Base-by-base conservation (phyloP, 2,113 vertebrate genomes). In the Channa maculata region DNA sequence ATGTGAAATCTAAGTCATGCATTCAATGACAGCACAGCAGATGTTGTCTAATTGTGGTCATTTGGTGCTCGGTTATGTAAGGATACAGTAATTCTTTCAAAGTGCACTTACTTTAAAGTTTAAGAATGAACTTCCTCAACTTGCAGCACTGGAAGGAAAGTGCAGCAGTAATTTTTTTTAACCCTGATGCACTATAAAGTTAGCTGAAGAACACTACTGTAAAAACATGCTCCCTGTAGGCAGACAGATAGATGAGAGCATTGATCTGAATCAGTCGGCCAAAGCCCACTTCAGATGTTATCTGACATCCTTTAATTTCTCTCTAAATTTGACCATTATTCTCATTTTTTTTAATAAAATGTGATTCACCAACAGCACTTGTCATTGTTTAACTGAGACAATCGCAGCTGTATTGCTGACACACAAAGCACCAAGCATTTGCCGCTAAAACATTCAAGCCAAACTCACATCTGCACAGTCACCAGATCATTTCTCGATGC, bases 211-310 rank as follows among this genome's bases (percentile, higher is more conserved):
- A 36, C 38, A 44, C 48, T 3, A 49, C 36, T 39, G 72, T 4
- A 67, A 63, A 62, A 72, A 57, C 8, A 15, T 41, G 54, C 52
- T 8, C 38, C 24, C 79, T 69, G 70, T 50, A 80, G 78, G 54
- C 60, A 33, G 54, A 45, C 8, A 15, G 43, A 44, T 39, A 71
- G 60, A 82, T 55, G 75, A 80, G 60, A 46, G 46, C 76, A 81
- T 80, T 86, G 84, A 87, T 90, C 69, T 80, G 37, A 68, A 67
- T 84, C 71, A 77, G 63, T 72, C 53, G 81, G 69, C 75, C 72
- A 73, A 63, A 66, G 48, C 4, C 44, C 44, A 71, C 12, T 38
- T 68, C 48, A 65, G 44, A 76, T 49, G 33, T 55, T 55, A 61
- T 45, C 64, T 38, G 50, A 70, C 49, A 65, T 50, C 61, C 63